Evolutionary conservation across 2,113 vertebrate species (phyloP), one percentile per base, ranked within the genome.

Genomic region (Urocynchramus pylzowi): DNA sequence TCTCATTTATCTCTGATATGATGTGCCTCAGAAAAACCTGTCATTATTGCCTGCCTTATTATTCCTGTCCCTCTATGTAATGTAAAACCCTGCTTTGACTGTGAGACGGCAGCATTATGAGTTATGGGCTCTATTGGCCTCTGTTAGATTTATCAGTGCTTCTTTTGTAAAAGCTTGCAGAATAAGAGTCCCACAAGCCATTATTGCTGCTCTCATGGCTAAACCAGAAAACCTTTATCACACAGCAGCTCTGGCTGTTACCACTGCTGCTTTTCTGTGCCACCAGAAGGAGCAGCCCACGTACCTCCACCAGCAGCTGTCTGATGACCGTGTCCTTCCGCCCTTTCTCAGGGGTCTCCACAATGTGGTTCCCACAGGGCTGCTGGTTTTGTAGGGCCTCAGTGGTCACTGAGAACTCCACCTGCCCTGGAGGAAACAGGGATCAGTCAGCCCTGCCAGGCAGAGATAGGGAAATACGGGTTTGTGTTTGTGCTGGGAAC

Each of bases 281-380:
- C 41, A 15, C 26, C 45, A 15, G 56, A 87, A 35, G 10, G 7
- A 70, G 42, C 45, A 89, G 15, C 39, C 52, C 77, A 33, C 73
- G 0, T 63, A 99, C 99, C 98, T 99, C 98, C 45, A 99, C 98
- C 52, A 98, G 97, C 54, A 99, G 97, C 45, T 97, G 73, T 15
- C 93, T 96, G 63, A 98, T 98, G 78, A 99, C 98, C 0, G 89
- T 94, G 35, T 99, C 98, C 13, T 98, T 97, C 39, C 80, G 92
- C 11, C 98, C 98, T 93, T 97, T 97, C 33, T 98, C 95, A 31
- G 98, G 98, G 7, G 97, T 95, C 16, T 78, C 96, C 79, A 98
- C 98, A 4, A 98, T 10, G 19, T 39, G 1, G 0, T 96, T 97
- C 33, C 96, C 74, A 0, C 97, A 97, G 13, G 88, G 89, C 24